These are phyloP conservation scores for Nezara viridula DNA, from an alignment of 2,888 invertebrate genomes.

Conservation along the genomic window DNA sequence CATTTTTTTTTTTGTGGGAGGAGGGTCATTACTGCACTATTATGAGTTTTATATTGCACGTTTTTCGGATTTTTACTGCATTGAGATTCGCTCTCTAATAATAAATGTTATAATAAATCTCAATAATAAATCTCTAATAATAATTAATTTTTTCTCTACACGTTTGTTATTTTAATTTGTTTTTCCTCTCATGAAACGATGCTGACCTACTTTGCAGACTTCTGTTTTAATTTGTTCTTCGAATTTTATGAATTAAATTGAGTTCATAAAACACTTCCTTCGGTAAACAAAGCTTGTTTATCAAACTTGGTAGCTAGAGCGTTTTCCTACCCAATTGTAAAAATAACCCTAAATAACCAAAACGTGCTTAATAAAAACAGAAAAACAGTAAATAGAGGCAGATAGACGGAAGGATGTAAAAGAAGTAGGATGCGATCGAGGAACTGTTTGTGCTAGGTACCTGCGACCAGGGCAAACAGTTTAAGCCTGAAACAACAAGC, in stretches of 20 bases:
- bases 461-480: slow-evolving; percentile 5
- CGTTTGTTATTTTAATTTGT: too few species aligned
- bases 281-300: neutral
- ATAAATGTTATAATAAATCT: too few species aligned
- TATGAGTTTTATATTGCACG: too few species aligned
- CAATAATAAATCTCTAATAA: too few species aligned
- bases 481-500: slow-evolving; percentile 44
- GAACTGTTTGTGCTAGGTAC: neutral
- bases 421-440: neutral
- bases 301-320: neutral
- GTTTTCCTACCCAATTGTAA: neutral
- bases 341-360: slow-evolving; percentile 12
- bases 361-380: neutral
- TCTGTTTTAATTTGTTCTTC: too few species aligned
- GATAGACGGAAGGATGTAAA: neutral
- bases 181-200: too few species aligned
- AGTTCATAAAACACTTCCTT: neutral
- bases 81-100: too few species aligned
- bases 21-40: too few species aligned
- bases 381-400: neutral
- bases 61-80: too few species aligned
- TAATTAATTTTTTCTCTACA: too few species aligned
- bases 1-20: too few species aligned
- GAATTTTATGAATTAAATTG: neutral
- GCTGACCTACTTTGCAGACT: too few species aligned